phyloP scores from a whole-genome alignment of 2,888 invertebrate genomes.

The Amblyjoppa proteus region DNA sequence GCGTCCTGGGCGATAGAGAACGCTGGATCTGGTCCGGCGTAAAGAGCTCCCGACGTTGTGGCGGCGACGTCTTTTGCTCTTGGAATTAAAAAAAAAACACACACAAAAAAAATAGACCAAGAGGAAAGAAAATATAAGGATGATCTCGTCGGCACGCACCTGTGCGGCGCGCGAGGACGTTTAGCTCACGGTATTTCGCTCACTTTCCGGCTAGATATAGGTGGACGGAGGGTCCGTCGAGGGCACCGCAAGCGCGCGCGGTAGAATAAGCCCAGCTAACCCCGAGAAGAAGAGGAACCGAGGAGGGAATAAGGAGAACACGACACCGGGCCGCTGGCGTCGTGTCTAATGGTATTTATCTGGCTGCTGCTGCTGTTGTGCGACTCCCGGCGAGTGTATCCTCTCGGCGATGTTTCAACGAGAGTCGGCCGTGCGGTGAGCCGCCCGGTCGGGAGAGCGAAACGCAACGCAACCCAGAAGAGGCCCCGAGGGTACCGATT shows the following conservation, averaged over 20 bases:
- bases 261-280: slow-evolving; percentile 30
- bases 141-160: slow-evolving; percentile 66
- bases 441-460: slow-evolving; percentile 8
- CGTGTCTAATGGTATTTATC: slow-evolving; percentile 58
- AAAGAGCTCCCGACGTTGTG: slow-evolving; percentile 34
- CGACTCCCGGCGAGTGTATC: slow-evolving; percentile 10
- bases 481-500: slow-evolving; percentile 72
- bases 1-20: slow-evolving; percentile 31
- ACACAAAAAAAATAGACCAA: slow-evolving; percentile 20
- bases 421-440: slow-evolving; percentile 15
- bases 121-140: slow-evolving; percentile 28
- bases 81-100: slow-evolving; percentile 16
- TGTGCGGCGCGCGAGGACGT: slow-evolving; percentile 64
- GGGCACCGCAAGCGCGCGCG: slow-evolving; percentile 10
- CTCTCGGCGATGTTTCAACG: slow-evolving; percentile 20
- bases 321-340: slow-evolving; percentile 37
- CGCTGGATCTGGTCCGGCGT: not conserved
- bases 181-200: slow-evolving; percentile 30
- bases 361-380: slow-evolving; percentile 35
- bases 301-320: slow-evolving; percentile 14
- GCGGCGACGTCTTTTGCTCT: slow-evolving; percentile 61
- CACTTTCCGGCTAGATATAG: slow-evolving; percentile 1
- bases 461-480: slow-evolving; percentile 42
- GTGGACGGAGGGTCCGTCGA: not conserved
- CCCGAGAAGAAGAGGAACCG: slow-evolving; percentile 7